A percentile compares a stretch with the other conserved stretches of the same genome.
phyloP scores from a whole-genome alignment of 2,888 invertebrate genomes.

The Leptopilina myrica region DNA sequence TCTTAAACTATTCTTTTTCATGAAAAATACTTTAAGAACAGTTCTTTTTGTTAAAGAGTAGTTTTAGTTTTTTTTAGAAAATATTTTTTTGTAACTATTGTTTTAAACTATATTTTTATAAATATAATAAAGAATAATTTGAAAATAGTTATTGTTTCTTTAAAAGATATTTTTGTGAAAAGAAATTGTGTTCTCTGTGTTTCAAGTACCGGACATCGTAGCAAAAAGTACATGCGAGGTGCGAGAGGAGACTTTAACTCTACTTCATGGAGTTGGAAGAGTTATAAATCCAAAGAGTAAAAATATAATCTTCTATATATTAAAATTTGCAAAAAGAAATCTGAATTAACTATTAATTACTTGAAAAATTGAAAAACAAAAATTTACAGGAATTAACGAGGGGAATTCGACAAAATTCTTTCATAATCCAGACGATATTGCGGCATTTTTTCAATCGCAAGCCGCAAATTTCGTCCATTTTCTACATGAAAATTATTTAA shows the following conservation, averaged over 20 bases:
- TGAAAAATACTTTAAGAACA: too few species aligned
- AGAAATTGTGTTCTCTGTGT: background rate
- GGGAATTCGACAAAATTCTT: conserved; percentile 77
- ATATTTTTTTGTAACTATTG: too few species aligned
- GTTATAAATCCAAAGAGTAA: conserved; percentile 87
- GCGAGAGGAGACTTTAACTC: conserved; percentile 84
- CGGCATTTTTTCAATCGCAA: conserved; percentile 83
- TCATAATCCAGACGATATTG: conserved; percentile 82
- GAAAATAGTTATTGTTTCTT: too few species aligned
- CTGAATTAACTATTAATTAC: too few species aligned
- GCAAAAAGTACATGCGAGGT: conserved; percentile 75
- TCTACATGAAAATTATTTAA: conserved; percentile 86
- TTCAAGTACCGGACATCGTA: conserved; percentile 61
- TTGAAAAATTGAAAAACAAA: too few species aligned
- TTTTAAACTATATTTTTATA: too few species aligned
- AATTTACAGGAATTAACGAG: conserved; percentile 66
- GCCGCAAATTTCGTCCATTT: conserved; percentile 83
- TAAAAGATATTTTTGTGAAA: too few species aligned
- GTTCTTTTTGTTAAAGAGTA: too few species aligned
- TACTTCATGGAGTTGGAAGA: conserved; percentile 87
- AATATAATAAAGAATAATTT: too few species aligned
- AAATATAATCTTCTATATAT: conserved; percentile 24
- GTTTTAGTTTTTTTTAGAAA: too few species aligned
- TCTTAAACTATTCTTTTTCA: too few species aligned
- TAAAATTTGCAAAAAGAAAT: too few species aligned